phyloP scores from a whole-genome alignment of 2,113 vertebrate genomes.

The Corydoras maculifer region DNA sequence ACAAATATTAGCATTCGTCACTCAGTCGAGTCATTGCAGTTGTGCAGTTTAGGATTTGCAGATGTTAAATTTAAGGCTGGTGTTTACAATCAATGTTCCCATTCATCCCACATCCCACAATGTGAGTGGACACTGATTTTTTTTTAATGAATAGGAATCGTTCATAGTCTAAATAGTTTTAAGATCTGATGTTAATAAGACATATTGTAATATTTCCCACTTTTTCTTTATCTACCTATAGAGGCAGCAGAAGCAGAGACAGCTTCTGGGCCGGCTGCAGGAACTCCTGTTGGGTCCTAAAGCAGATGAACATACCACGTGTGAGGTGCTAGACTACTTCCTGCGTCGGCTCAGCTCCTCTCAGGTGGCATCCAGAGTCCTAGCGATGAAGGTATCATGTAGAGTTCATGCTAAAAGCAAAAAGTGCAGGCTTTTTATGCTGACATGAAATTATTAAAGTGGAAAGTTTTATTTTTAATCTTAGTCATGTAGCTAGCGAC shows the following conservation, averaged over 20 bases:
- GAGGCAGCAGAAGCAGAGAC: conserved; percentile 93
- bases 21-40: no score
- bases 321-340: conserved; percentile 96
- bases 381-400: conserved; percentile 89
- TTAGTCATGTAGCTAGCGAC: neutral
- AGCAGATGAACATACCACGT: conserved; percentile 92
- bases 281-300: conserved; percentile 89
- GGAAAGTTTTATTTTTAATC: no score
- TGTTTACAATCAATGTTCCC: no score
- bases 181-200: neutral
- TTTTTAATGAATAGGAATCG: no score
- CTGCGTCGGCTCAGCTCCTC: conserved; percentile 89
- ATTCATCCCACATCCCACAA: no score
- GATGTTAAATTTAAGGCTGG: no score
- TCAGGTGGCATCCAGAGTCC: conserved; percentile 87
- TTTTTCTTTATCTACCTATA: conserved; percentile 45
- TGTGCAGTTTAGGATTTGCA: no score
- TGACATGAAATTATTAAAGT: neutral
- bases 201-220: neutral
- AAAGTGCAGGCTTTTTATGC: neutral
- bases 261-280: conserved; percentile 88
- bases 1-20: no score
- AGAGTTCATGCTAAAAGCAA: neutral
- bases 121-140: no score
- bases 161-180: no score